phyloP scores from a whole-genome alignment of 2,113 vertebrate species.

The Psittacara wagleri region DNA sequence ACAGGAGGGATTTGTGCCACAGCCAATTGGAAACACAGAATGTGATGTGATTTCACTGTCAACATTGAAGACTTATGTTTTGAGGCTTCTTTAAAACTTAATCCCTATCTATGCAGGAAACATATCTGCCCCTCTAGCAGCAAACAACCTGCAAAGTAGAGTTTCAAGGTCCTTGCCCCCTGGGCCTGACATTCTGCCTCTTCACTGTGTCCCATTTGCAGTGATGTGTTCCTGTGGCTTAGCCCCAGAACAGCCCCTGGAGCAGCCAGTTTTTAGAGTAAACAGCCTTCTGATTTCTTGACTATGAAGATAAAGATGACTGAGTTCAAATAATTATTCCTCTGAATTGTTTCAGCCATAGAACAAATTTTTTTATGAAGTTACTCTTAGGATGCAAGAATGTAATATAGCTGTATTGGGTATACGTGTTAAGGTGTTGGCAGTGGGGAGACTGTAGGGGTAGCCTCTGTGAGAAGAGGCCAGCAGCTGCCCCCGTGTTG shows the following conservation, averaged over 20 bases:
- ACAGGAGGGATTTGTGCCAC: background rate
- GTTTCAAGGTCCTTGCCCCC: background rate
- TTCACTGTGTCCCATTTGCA: background rate
- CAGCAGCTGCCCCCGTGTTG: rapidly evolving
- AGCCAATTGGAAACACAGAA: background rate
- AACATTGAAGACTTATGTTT: background rate
- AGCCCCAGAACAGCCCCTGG: background rate
- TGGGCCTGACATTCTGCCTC: background rate
- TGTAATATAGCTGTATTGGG: background rate
- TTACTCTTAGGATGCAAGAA: background rate
- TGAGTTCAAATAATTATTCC: background rate
- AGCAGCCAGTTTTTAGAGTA: background rate
- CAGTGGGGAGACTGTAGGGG: background rate
- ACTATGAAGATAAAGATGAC: background rate
- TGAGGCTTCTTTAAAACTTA: background rate
- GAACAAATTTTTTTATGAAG: background rate
- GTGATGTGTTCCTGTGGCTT: background rate
- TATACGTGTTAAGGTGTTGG: background rate
- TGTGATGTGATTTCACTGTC: background rate
- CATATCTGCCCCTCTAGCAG: background rate
- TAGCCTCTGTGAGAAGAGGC: background rate
- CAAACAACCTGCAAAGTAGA: background rate
- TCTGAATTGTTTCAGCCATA: background rate
- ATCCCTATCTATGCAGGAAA: background rate
- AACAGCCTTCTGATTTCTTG: background rate